Evolutionary conservation across 2,888 invertebrate species (phyloP).

Genomic region (Dryocosmus kuriphilus): DNA sequence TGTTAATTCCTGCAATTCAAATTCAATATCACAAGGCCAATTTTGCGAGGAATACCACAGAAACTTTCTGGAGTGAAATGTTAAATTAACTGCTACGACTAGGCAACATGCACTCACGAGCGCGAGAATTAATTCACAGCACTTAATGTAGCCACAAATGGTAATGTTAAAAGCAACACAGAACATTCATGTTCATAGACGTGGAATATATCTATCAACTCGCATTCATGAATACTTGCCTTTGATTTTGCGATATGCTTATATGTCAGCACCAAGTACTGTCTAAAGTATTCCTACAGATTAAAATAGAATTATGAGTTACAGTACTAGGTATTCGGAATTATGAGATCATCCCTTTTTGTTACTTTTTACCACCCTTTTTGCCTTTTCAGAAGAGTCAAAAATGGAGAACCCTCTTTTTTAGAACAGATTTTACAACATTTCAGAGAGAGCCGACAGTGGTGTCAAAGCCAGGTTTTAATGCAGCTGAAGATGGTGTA

Average conservation of each 20-base stretch:
- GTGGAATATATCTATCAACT: conserved; percentile 38
- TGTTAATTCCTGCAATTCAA: background rate
- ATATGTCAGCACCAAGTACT: background rate
- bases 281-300: background rate
- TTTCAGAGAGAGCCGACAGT: conserved; percentile 80
- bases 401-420: background rate
- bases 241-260: conserved; percentile 8
- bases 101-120: conserved; percentile 13
- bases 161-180: conserved; percentile 32
- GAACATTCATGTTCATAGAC: conserved; percentile 27
- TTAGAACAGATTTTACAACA: background rate
- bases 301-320: background rate
- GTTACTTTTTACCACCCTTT: background rate
- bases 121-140: conserved; percentile 24
- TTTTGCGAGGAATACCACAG: background rate
- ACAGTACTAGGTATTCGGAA: background rate
- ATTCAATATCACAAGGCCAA: background rate
- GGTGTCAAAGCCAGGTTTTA: conserved; percentile 81
- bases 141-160: conserved; percentile 37
- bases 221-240: conserved; percentile 31
- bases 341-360: background rate
- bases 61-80: conserved; percentile 21
- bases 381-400: background rate
- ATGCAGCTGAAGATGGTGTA: conserved; percentile 83
- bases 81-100: conserved; percentile 23